phyloP scores from a whole-genome alignment of 1,140 invertebrate genomes.

The Halesus radiatus region DNA sequence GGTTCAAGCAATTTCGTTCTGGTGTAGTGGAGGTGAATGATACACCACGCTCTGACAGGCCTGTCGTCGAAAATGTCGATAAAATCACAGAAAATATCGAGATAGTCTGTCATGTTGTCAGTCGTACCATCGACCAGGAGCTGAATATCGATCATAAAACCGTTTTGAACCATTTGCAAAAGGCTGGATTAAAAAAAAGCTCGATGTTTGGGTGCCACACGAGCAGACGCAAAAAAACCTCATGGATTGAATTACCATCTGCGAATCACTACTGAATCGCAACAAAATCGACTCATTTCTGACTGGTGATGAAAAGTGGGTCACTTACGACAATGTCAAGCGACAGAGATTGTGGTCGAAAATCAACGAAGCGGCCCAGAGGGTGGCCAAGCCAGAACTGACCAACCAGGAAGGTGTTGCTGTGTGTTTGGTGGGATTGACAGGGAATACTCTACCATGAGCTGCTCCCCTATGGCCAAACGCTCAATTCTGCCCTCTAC shows the following conservation, averaged over 20 bases:
- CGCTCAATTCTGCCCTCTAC: constrained; percentile 3
- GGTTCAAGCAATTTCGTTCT: constrained; percentile 6
- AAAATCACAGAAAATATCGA: constrained; percentile 14
- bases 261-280: no score
- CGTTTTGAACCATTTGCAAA: constrained; percentile 16
- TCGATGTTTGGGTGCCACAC: constrained; percentile 11
- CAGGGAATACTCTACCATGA: constrained; percentile 16
- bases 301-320: constrained; percentile 12
- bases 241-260: no score
- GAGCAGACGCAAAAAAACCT: not conserved
- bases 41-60: constrained; percentile 5
- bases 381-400: constrained; percentile 1
- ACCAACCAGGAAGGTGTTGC: constrained; percentile 25
- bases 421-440: constrained; percentile 12
- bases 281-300: no score
- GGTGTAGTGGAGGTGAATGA: constrained; percentile 23
- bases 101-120: no score
- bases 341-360: constrained; percentile 2
- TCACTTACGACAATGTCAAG: constrained; percentile 9
- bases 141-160: constrained; percentile 27
- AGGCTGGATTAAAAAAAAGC: constrained; percentile 15
- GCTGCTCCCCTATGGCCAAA: constrained; percentile 11
- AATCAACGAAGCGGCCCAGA: constrained; percentile 16
- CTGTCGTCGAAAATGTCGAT: constrained; percentile 26
- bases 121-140: not conserved